Base-by-base conservation (phyloP, 2,113 vertebrate species). In the Picathartes gymnocephalus region DNA sequence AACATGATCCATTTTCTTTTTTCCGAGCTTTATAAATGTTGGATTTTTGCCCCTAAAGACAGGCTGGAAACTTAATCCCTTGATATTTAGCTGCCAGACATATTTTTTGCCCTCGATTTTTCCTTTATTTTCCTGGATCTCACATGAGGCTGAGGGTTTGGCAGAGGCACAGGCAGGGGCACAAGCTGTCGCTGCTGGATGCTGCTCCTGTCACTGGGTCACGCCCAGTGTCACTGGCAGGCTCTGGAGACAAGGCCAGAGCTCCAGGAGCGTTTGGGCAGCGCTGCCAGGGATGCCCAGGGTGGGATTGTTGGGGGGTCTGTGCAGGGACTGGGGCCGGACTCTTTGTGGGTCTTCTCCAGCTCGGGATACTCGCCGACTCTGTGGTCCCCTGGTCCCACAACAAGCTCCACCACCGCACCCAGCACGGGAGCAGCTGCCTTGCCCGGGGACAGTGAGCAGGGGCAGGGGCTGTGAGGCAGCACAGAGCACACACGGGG, bases 141-240 rank as follows among this genome's bases (percentile, higher is more conserved):
- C 3, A 3, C 2, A 4, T 5, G 58, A 35, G 68, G 60, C 81
- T 2, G 6, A 40, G 76, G 45, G 27, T 47, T 65, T 33, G 57
- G 45, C 18, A 12, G 45, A 53, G 77, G 71, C 2, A 2, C 30
- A 2, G 22, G 28, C 48, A n/a, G 72, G 48, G 33, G 33, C 4
- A 0, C 22, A 2, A 2, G 39, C 53, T 57, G 6, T 62, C 51
- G 54, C 57, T 23, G 44, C 18, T 3, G 6, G 80, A 10, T 13
- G 2, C 12, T 2, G 17, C 13, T 62, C 30, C 48, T 4, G 13
- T 10, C 56, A 4, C 57, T 16, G 0, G 0, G 8, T n/a, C 10
- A 0, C 15, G 4, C 0, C 4, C 70, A 1, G 0, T 4, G 9
- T 2, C 15, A 8, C 1, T 9, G 3, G 58, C 60, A 47, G n/a